A percentile compares a stretch with the other conserved stretches of the same genome.
Conservation (phyloP, 2,113 vertebrate species). For the Rhea pennata region DNA sequence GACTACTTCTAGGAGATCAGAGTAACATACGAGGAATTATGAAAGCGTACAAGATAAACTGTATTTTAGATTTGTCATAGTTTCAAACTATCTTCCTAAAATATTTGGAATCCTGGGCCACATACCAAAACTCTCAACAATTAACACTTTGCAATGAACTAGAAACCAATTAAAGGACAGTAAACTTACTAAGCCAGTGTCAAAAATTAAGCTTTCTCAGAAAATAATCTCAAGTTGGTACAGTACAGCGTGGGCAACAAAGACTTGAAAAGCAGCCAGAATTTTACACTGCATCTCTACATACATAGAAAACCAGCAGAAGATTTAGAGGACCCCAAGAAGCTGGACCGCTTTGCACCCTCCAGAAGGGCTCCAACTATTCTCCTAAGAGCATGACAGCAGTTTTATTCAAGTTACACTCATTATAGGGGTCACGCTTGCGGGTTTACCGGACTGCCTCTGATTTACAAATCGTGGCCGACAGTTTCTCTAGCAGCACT, state of each 20-base stretch:
- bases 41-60: not conserved
- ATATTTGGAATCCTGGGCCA: not conserved
- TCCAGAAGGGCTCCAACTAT: not conserved
- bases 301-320: not conserved
- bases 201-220: not conserved
- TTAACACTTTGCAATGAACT: not conserved
- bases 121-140: not conserved
- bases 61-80: not conserved
- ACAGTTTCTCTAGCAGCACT: not conserved
- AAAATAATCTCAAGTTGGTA: not conserved
- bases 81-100: not conserved
- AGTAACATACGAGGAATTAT: conserved; percentile 15
- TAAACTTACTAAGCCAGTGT: not conserved
- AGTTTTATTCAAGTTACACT: not conserved
- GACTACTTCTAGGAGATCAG: not conserved
- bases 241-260: not conserved
- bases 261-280: not conserved
- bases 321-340: not conserved
- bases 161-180: not conserved
- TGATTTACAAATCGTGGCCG: not conserved
- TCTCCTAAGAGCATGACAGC: not conserved
- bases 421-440: not conserved
- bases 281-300: not conserved
- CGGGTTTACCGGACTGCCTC: not conserved
- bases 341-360: not conserved